Conservation (phyloP, 2,888 invertebrate species). For the Alviniconcha strummeri region DNA sequence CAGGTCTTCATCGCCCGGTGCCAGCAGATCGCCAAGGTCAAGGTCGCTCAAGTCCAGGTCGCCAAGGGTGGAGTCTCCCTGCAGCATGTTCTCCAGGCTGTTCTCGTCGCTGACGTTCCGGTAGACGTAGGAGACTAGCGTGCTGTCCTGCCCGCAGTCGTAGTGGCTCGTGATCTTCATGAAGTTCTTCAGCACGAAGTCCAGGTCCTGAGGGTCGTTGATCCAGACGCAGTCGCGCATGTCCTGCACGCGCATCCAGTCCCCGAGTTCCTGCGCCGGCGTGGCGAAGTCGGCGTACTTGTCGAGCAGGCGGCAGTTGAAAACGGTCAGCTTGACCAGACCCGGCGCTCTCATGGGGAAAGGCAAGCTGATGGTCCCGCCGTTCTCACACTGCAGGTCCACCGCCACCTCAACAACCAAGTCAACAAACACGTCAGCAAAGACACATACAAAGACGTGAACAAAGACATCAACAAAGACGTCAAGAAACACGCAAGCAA, state of each 20-base stretch:
- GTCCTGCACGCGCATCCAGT: conserved; percentile 34
- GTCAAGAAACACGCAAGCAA: no score
- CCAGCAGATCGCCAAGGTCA: background rate
- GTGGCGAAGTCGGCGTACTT: conserved; percentile 36
- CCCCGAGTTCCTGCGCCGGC: conserved; percentile 19
- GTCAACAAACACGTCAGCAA: background rate
- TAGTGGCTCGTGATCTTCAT: conserved; percentile 31
- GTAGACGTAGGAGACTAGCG: conserved; percentile 32
- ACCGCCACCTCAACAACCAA: conserved; percentile 15
- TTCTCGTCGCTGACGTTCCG: conserved; percentile 20
- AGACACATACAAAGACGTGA: background rate
- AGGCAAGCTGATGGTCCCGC: conserved; percentile 35
- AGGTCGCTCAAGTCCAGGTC: background rate
- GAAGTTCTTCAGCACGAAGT: background rate
- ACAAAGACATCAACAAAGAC: no score
- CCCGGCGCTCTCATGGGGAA: conserved; percentile 39
- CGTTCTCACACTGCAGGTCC: conserved; percentile 32
- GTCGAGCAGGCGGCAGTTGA: conserved; percentile 29
- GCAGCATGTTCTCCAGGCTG: background rate
- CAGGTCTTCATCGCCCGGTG: background rate
- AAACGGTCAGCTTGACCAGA: conserved; percentile 33
- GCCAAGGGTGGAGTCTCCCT: background rate
- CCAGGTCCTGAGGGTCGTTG: conserved; percentile 17
- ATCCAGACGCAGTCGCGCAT: conserved; percentile 35
- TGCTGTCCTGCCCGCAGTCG: conserved; percentile 41